phyloP scores from a whole-genome alignment of 2,888 invertebrate species.

The Drosophila anomelani region DNA sequence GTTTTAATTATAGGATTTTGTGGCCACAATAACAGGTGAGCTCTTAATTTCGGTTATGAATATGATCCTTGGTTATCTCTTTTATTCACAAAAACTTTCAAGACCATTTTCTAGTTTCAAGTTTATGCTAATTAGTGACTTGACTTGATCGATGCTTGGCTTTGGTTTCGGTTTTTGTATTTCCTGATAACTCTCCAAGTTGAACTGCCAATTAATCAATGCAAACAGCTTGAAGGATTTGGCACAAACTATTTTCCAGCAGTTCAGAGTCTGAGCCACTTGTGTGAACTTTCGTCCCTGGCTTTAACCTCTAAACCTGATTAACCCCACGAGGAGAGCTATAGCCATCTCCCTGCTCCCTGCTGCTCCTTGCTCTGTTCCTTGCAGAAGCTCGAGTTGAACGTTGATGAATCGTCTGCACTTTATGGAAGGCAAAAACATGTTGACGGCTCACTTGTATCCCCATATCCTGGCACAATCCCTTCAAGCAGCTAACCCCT shows the following conservation, averaged over 20 bases:
- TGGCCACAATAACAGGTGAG: not conserved
- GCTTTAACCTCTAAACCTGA: slow-evolving; percentile 7
- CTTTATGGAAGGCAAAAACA: slow-evolving; percentile 67
- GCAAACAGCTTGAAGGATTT: not conserved
- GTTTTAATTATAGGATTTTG: not conserved
- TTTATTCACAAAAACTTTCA: too few relatives aligned
- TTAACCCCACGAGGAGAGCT: slow-evolving; percentile 5
- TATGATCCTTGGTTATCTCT: too few relatives aligned
- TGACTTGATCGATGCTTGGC: not conserved
- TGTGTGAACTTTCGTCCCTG: not conserved
- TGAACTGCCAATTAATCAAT: slow-evolving; percentile 11
- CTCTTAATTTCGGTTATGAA: not conserved
- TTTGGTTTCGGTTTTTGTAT: not conserved
- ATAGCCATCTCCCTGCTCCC: too few relatives aligned
- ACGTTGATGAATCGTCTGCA: slow-evolving; percentile 75
- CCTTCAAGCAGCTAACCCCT: slow-evolving; percentile 7
- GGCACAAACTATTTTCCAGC: slow-evolving; percentile 1
- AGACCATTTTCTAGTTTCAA: not conserved
- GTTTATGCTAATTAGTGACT: not conserved
- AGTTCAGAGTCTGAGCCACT: not conserved
- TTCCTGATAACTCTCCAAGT: not conserved
- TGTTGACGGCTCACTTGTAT: slow-evolving; percentile 56
- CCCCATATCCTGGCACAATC: slow-evolving; percentile 39
- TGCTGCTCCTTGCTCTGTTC: not conserved
- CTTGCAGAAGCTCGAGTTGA: slow-evolving; percentile 39